These are phyloP conservation scores for Hyperoodon ampullatus DNA, from an alignment of 2,113 vertebrate species.

Conservation along the genomic window DNA sequence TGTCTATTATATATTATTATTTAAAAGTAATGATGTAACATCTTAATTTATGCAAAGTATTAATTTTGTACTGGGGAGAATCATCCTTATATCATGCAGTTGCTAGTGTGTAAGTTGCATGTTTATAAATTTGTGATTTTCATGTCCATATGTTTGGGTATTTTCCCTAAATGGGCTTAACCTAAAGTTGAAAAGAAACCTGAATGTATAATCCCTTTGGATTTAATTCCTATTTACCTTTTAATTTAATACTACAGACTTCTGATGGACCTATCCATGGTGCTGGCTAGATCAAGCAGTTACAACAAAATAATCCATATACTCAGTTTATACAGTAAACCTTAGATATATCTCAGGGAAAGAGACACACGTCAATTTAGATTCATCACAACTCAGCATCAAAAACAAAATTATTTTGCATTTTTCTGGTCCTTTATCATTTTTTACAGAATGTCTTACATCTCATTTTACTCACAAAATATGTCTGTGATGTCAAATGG, in stretches of 20 bases:
- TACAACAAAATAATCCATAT: background rate
- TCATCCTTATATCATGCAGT: background rate
- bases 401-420: background rate
- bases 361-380: background rate
- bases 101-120: background rate
- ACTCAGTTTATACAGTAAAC: background rate
- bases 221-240: background rate
- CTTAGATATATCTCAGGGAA: background rate
- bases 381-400: background rate
- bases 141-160: background rate
- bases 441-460: background rate
- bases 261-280: background rate
- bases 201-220: background rate
- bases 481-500: background rate
- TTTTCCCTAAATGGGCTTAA: background rate
- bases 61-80: background rate
- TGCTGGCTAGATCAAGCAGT: background rate
- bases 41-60: background rate
- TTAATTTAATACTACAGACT: too few species aligned
- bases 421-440: background rate
- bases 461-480: background rate
- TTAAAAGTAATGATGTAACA: background rate
- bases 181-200: background rate
- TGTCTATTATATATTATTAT: background rate
- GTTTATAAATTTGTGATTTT: conserved; percentile 2